These are phyloP conservation scores for Galeopsomyia nigrocyanea DNA, from an alignment of 2,888 invertebrate species.

Conservation along the genomic window DNA sequence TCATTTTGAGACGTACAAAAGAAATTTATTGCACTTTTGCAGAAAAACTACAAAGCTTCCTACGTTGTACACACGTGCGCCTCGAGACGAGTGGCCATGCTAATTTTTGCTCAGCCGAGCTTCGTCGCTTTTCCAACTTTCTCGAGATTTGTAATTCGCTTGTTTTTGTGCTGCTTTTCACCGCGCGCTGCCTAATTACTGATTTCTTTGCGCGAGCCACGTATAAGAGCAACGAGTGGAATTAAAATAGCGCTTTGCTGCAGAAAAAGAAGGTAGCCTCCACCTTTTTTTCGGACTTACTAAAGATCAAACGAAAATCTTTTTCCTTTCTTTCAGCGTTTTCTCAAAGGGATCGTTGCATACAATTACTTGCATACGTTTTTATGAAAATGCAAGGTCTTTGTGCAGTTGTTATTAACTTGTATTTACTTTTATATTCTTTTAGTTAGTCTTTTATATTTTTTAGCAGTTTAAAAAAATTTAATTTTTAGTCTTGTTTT, in stretches of 20 bases:
- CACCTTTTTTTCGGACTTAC: too few relatives aligned
- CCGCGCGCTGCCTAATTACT: constrained; percentile 26
- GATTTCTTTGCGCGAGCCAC: constrained; percentile 33
- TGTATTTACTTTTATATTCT: too few relatives aligned
- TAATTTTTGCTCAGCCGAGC: constrained; percentile 23
- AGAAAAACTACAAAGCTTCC: constrained; percentile 9
- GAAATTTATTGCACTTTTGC: constrained; percentile 7
- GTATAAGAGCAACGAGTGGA: constrained; percentile 1
- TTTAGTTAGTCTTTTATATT: too few relatives aligned
- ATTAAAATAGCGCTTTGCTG: not conserved
- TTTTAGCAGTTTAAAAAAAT: too few relatives aligned
- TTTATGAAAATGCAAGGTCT: too few relatives aligned
- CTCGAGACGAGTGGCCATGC: constrained; percentile 22
- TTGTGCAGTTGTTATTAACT: too few relatives aligned
- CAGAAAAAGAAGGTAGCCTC: not conserved
- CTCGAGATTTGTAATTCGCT: constrained; percentile 30
- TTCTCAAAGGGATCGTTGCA: too few relatives aligned
- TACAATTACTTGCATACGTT: too few relatives aligned
- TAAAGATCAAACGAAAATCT: too few relatives aligned
- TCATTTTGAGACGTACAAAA: constrained; percentile 10
- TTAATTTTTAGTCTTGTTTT: too few relatives aligned
- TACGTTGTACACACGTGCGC: too few relatives aligned
- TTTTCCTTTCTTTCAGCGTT: too few relatives aligned
- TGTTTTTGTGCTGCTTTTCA: constrained; percentile 25
- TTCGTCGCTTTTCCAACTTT: constrained; percentile 7